These are phyloP conservation scores for Seira ritae DNA, from an alignment of 2,888 invertebrate species.

Conservation along the genomic window DNA sequence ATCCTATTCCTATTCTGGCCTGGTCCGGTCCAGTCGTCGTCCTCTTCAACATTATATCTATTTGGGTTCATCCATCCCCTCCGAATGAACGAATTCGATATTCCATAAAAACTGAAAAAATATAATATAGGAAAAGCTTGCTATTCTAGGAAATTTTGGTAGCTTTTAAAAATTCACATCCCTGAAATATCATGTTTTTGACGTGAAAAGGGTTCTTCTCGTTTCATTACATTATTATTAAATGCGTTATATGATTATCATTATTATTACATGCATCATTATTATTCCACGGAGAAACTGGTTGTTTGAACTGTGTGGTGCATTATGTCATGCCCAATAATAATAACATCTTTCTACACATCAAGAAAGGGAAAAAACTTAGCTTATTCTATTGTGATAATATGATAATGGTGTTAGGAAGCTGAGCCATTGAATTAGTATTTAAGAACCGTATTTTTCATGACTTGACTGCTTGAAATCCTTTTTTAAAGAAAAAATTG, in stretches of 20 bases:
- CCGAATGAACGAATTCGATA: constrained; percentile 8
- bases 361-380: background rate
- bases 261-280: constrained; percentile 36
- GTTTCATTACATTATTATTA: constrained; percentile 25
- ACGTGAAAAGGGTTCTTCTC: constrained; percentile 40
- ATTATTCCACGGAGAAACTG: constrained; percentile 35
- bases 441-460: constrained; percentile 34
- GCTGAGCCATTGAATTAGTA: constrained; percentile 28
- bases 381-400: background rate
- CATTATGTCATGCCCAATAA: constrained; percentile 64
- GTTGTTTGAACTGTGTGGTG: constrained; percentile 47
- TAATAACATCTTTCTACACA: constrained; percentile 56
- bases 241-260: constrained; percentile 19
- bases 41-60: too few relatives aligned
- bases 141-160: constrained; percentile 42
- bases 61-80: too few relatives aligned
- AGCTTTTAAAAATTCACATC: constrained; percentile 26
- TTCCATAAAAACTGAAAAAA: background rate
- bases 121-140: constrained; percentile 17
- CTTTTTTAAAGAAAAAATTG: constrained; percentile 3
- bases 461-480: constrained; percentile 36
- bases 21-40: too few relatives aligned
- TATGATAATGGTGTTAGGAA: constrained; percentile 22
- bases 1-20: too few relatives aligned
- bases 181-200: constrained; percentile 1